A percentile compares a stretch with the other conserved stretches of the same genome.
phyloP scores from a whole-genome alignment of 1,140 invertebrate genomes.

The Aplysia californica region DNA sequence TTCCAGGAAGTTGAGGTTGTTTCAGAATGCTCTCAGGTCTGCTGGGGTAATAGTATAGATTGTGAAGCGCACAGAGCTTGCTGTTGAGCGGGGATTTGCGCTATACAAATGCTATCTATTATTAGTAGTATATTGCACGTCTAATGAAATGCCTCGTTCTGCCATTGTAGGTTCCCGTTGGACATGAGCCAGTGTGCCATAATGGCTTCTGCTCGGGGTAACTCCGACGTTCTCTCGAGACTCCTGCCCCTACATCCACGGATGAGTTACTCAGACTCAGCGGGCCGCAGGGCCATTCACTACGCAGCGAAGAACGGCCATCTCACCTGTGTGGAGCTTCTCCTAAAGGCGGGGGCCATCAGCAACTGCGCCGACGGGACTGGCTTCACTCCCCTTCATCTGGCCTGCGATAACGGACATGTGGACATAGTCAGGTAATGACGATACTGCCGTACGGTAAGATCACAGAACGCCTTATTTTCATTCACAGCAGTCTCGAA shows the following conservation, averaged over 20 bases:
- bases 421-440: slow-evolving; percentile 17
- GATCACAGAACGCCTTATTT: neutral
- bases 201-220: neutral
- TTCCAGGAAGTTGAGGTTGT: too few relatives aligned
- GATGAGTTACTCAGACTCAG: slow-evolving; percentile 1
- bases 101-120: too few relatives aligned
- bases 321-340: slow-evolving; percentile 8
- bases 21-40: too few relatives aligned
- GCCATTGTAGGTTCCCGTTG: slow-evolving; percentile 9
- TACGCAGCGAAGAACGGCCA: slow-evolving; percentile 27
- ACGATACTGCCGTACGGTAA: neutral
- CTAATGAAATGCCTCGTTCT: too few relatives aligned
- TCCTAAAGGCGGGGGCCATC: slow-evolving; percentile 21
- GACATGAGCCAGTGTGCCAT: slow-evolving; percentile 13
- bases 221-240: neutral
- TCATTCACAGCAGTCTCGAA: too few relatives aligned
- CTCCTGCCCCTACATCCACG: slow-evolving; percentile 8
- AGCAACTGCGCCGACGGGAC: slow-evolving; percentile 13
- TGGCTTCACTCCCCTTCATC: slow-evolving; percentile 8
- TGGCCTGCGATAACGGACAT: slow-evolving; percentile 13
- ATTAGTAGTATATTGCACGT: too few relatives aligned
- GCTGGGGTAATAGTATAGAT: too few relatives aligned
- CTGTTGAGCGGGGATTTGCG: too few relatives aligned
- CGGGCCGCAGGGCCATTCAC: slow-evolving; percentile 15
- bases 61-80: too few relatives aligned